Evolutionary conservation across 2,888 invertebrate genomes (phyloP).

Genomic region (Monochamus alternatus): DNA sequence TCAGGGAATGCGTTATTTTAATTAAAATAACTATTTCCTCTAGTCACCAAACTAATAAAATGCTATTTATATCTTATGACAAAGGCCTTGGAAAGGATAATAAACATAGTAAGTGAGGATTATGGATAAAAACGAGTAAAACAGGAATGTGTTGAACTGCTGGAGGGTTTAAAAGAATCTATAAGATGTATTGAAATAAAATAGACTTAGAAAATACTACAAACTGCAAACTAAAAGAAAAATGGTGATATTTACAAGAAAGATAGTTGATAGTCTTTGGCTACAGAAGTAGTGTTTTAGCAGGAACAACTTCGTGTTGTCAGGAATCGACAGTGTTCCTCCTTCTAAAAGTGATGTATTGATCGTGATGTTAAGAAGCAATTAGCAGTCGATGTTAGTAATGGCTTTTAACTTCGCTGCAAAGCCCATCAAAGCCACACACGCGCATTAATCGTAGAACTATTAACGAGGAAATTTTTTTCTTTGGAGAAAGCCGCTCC

Average conservation of each 20-base stretch:
- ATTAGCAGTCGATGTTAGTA: neutral
- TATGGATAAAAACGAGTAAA: too few relatives aligned
- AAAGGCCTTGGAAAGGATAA: neutral
- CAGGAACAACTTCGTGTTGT: too few relatives aligned
- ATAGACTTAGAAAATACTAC: too few relatives aligned
- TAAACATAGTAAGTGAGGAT: neutral
- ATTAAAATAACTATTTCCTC: neutral
- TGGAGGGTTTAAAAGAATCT: too few relatives aligned
- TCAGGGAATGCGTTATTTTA: neutral
- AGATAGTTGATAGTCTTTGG: too few relatives aligned
- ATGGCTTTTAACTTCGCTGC: neutral
- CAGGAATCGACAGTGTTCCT: too few relatives aligned
- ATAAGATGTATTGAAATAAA: too few relatives aligned
- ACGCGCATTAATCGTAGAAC: neutral
- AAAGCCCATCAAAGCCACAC: neutral
- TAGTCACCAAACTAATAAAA: neutral
- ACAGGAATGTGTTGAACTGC: too few relatives aligned
- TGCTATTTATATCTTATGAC: neutral
- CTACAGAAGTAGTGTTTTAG: too few relatives aligned
- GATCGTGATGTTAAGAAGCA: neutral
- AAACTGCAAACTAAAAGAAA: too few relatives aligned
- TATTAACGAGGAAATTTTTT: neutral
- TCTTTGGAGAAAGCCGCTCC: neutral
- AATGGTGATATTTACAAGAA: too few relatives aligned
- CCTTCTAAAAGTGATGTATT: neutral